Evolutionary conservation across 2,113 vertebrate genomes (phyloP).

Genomic region (Charina bottae): DNA sequence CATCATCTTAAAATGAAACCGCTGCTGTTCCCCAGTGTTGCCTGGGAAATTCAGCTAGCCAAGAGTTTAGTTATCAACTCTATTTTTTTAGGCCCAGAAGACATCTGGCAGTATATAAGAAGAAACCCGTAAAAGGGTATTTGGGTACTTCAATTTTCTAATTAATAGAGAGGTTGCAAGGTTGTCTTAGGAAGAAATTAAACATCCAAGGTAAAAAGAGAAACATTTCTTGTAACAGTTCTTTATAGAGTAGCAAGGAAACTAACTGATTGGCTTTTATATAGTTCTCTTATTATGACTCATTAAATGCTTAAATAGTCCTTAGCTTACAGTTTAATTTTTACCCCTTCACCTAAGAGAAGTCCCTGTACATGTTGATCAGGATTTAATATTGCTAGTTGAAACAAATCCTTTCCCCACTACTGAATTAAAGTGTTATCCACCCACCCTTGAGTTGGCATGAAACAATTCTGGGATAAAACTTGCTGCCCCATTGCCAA

Average conservation of each 20-base stretch:
- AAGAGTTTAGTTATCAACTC: conserved; percentile 9
- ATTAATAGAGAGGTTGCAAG: conserved; percentile 11
- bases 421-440: background rate
- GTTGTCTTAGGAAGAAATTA: conserved; percentile 1
- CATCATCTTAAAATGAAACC: conserved; percentile 35
- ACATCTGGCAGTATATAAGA: conserved; percentile 33
- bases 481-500: background rate
- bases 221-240: background rate
- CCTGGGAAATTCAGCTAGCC: conserved; percentile 20
- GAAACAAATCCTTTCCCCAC: background rate
- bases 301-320: background rate
- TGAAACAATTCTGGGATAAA: background rate
- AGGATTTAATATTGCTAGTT: background rate
- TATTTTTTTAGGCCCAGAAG: conserved; percentile 23
- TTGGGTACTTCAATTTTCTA: conserved; percentile 16
- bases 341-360: background rate
- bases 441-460: background rate
- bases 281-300: background rate
- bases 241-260: background rate
- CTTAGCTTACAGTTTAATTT: background rate
- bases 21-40: conserved; percentile 20
- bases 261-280: background rate
- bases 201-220: background rate
- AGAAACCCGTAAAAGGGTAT: conserved; percentile 3
- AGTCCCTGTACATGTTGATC: background rate